Percentiles rank a stretch among this genome's conserved stretches.
Conservation (phyloP, 2,888 invertebrate species). For the Coelopa pilipes region DNA sequence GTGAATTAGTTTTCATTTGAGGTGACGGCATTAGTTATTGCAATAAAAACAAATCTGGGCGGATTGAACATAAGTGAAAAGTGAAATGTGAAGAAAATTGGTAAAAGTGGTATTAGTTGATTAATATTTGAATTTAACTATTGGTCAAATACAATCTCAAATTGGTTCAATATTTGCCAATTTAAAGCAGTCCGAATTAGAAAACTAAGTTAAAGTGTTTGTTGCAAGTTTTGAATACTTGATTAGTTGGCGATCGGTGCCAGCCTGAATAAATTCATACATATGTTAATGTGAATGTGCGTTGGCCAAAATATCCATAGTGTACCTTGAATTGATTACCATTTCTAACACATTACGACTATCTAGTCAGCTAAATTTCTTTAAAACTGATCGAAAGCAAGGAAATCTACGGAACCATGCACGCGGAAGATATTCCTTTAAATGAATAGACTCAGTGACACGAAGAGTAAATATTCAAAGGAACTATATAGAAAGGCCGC, state of each 20-base stretch:
- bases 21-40: neutral
- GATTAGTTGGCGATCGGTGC: slow-evolving; percentile 4
- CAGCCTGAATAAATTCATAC: slow-evolving; percentile 9
- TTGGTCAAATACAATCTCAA: neutral
- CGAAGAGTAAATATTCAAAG: no score
- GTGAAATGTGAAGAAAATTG: slow-evolving; percentile 24
- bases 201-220: no score
- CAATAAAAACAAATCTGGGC: neutral
- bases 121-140: neutral
- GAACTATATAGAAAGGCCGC: neutral
- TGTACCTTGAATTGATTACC: slow-evolving; percentile 2
- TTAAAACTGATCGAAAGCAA: neutral
- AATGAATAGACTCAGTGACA: no score
- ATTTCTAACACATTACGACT: no score
- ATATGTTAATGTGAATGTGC: slow-evolving; percentile 24
- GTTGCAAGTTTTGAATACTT: neutral
- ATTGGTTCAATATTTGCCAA: neutral
- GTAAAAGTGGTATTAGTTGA: slow-evolving; percentile 1
- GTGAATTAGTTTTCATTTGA: neutral
- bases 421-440: neutral
- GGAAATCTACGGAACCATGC: neutral
- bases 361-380: no score
- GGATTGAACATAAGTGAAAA: slow-evolving; percentile 10
- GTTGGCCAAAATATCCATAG: slow-evolving; percentile 15
- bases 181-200: no score